Base-by-base conservation (phyloP, 2,888 invertebrate species). In the Dinocampus coccinellae region DNA sequence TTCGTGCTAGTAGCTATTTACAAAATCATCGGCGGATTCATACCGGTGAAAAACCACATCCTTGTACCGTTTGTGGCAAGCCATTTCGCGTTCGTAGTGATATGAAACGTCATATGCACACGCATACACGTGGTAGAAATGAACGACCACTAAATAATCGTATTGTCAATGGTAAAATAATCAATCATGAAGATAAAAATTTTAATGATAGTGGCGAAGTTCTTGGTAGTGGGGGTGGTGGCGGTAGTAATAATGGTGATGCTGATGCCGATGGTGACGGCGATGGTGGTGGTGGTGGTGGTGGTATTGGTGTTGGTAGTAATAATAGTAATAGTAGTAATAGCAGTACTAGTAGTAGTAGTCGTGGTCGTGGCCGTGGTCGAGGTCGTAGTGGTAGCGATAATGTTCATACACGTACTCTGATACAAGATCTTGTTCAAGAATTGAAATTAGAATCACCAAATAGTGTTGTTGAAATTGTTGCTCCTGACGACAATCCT, bases 11-110 rank as follows among this genome's bases (percentile, higher is more conserved):
- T 60, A 95, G 94, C 6, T 96, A 96, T 88, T 86, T 96, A 10
- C 93, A 94, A 80, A 94, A 93, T 81, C 96, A 97, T 86, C 91
- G 95, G 79, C 90, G 95, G 75, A 95, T 95, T 70, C 96, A 96
- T 81, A 96, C 96, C 20, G 96, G 94, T 2, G 94, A 94, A 82
- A 93, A 93, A 77, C 95, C 95, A 0, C 92, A 94, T 87, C 90
- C 91, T 7, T 95, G 95, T 80, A 88, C 90, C 0, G 89, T 93
- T 0, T 96, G 96, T 84, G 92, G 92, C 0, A 96, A 95, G 83
- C 92, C 92, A 29, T 97, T 97, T 88, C 91, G 96, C 58, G 94
- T 94, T 0, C 91, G 93, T 2, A 94, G 94, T 16, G 96, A 96
- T 85, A 91, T 96, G 89, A 93, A 94, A 68, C 90, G 96, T 0